phyloP scores from a whole-genome alignment of 2,797 vertebrate genomes.

The Basileuterus tristriatus region DNA sequence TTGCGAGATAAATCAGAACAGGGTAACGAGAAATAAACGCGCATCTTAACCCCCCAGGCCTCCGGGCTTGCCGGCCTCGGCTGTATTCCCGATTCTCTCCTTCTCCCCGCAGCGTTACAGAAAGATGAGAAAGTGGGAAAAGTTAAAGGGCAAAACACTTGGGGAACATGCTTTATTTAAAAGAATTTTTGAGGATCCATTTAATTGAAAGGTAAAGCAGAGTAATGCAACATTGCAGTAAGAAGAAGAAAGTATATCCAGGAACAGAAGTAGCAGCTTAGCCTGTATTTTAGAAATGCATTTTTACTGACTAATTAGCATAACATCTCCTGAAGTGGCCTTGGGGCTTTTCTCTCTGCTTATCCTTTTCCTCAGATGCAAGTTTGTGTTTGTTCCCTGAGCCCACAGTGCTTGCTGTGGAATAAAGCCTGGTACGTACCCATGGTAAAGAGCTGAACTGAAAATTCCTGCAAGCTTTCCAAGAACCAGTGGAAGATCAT shows the following conservation, averaged over 20 bases:
- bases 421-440: neutral
- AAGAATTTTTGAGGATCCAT: neutral
- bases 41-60: fast-evolving
- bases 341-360: neutral
- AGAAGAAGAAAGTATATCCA: neutral
- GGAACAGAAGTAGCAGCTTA: neutral
- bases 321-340: neutral
- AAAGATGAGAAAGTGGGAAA: neutral
- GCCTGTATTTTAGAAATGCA: neutral
- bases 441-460: neutral
- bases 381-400: neutral
- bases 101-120: neutral
- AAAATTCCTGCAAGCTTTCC: neutral
- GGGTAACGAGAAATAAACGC: neutral
- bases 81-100: neutral
- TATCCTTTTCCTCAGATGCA: neutral
- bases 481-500: neutral
- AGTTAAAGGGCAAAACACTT: neutral
- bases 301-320: neutral
- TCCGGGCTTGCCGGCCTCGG: neutral
- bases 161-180: neutral
- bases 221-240: neutral
- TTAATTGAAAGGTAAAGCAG: neutral
- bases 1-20: neutral
- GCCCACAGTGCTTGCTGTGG: neutral